Conservation (phyloP, 2,113 vertebrate species). For the human region GRCh38 chr9:102755501-102756000, state of each 20-base stretch:
- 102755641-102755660: neutral
- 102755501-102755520: neutral
- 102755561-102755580: neutral
- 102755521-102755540: neutral
- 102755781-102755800: neutral
- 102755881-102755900: neutral
- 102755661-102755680: neutral
- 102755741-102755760: neutral
- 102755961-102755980: neutral
- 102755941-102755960: neutral
- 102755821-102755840: neutral
- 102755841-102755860: neutral
- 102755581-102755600: neutral
- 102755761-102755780: neutral
- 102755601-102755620: neutral
- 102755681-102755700: neutral
- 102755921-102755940: neutral
- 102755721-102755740: neutral
- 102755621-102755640: neutral
- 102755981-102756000: neutral
- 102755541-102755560: neutral
- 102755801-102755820: neutral
- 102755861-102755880: neutral
- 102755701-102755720: neutral
- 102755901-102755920: neutral